Percentiles rank a stretch among this genome's conserved stretches.
Evolutionary conservation across 2,888 invertebrate genomes (phyloP).

Genomic region (Unio delphinus): DNA sequence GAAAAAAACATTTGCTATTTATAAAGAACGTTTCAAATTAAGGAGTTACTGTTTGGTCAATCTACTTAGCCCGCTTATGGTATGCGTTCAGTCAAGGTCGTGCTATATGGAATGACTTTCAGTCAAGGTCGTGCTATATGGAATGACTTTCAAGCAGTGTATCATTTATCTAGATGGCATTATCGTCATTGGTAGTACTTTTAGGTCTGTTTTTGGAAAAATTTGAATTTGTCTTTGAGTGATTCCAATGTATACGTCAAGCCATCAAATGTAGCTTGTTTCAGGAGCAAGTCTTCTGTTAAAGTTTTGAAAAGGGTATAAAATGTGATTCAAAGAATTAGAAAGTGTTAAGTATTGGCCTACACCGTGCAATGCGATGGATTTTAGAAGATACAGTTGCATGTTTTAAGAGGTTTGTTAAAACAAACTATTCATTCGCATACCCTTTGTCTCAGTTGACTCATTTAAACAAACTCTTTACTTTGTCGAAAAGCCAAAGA

Average conservation of each 20-base stretch:
- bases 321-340: conserved; percentile 7
- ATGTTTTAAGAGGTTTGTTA: too few relatives aligned
- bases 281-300: conserved; percentile 10
- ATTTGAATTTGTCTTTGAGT: conserved; percentile 30
- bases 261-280: conserved; percentile 33
- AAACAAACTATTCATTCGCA: background rate
- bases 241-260: conserved; percentile 40
- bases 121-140: conserved; percentile 8
- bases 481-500: too few relatives aligned
- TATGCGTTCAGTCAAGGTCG: conserved; percentile 15
- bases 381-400: conserved; percentile 1
- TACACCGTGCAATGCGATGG: conserved; percentile 4
- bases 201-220: conserved; percentile 14
- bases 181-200: conserved; percentile 25
- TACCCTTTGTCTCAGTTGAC: conserved; percentile 4
- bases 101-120: conserved; percentile 31
- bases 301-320: conserved; percentile 6
- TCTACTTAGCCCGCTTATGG: conserved; percentile 40
- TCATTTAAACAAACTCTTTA: background rate
- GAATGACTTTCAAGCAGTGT: conserved; percentile 16
- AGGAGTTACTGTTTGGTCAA: conserved; percentile 34
- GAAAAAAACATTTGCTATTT: conserved; percentile 30
- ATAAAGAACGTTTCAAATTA: conserved; percentile 18
- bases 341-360: conserved; percentile 2
- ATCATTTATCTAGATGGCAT: conserved; percentile 40